These are phyloP conservation scores for Neuroscelio doddi DNA, from an alignment of 2,888 invertebrate species.

Conservation along the genomic window DNA sequence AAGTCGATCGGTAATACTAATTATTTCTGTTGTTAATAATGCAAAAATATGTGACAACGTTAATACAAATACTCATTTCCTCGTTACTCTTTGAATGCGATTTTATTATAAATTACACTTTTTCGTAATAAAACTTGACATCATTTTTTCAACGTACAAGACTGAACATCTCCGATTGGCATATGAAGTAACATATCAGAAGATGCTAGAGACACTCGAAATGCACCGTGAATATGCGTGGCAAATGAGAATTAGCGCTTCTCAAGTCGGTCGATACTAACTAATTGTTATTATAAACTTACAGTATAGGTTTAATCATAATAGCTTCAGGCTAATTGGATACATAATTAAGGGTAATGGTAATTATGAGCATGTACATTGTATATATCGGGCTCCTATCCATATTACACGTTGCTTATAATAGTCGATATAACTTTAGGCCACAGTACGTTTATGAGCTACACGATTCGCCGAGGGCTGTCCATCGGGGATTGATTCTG, in stretches of 20 bases:
- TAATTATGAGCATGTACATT: conserved; percentile 68
- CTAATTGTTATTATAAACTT: conserved; percentile 73
- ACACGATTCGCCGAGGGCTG: conserved; percentile 60
- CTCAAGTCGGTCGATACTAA: conserved; percentile 66
- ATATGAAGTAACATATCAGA: conserved; percentile 24
- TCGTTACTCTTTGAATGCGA: too few species aligned
- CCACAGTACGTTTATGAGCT: conserved; percentile 62
- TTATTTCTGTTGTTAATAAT: too few species aligned
- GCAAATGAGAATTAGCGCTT: conserved; percentile 63
- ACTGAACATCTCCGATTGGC: conserved; percentile 12
- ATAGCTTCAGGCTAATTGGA: conserved; percentile 72
- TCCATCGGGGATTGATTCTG: conserved; percentile 55
- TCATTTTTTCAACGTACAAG: too few species aligned
- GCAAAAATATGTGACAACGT: too few species aligned
- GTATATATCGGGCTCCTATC: conserved; percentile 54
- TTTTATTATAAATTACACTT: too few species aligned
- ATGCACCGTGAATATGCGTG: conserved; percentile 49
- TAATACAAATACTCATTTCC: too few species aligned
- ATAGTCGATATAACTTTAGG: conserved; percentile 69
- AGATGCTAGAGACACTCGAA: conserved; percentile 36
- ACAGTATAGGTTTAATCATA: conserved; percentile 71
- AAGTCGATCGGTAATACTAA: too few species aligned
- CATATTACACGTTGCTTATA: conserved; percentile 60
- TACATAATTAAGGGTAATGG: conserved; percentile 72
- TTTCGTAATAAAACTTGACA: too few species aligned